Conservation (phyloP, 2,113 vertebrate genomes). For the Nothoprocta pentlandii region DNA sequence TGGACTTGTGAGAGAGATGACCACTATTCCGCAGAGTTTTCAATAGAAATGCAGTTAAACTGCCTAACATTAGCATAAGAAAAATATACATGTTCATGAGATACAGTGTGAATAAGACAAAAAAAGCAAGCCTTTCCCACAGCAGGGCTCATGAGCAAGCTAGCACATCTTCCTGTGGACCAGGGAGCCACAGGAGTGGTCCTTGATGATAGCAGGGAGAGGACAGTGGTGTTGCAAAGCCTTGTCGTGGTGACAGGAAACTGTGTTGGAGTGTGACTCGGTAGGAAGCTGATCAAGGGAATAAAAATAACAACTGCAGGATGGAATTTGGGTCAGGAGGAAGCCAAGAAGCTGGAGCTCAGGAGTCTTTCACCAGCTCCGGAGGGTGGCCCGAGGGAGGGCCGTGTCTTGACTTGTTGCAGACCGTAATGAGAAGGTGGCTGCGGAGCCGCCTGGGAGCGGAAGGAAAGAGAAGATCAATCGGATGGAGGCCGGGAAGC, state of each 20-base stretch:
- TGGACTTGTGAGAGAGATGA: background rate
- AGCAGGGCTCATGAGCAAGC: background rate
- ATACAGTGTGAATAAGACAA: background rate
- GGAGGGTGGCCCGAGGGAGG: background rate
- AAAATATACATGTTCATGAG: background rate
- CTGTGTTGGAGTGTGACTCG: background rate
- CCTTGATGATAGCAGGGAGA: background rate
- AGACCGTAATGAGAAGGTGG: background rate
- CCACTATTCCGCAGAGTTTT: background rate
- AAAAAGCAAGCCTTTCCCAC: background rate
- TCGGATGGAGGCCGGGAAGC: background rate
- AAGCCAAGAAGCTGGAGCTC: background rate
- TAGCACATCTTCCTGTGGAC: background rate
- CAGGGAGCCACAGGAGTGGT: background rate
- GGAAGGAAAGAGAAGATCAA: background rate
- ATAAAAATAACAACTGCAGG: background rate
- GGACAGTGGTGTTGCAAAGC: background rate
- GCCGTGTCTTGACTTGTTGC: fast-evolving
- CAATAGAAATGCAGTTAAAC: background rate
- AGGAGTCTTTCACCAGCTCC: fast-evolving
- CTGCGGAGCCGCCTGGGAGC: background rate
- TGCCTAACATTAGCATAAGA: background rate
- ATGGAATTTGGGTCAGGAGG: background rate
- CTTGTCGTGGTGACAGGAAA: background rate
- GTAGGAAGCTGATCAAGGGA: background rate